These are phyloP conservation scores for Pediacus dermestoides DNA, from an alignment of 2,888 invertebrate species.

Conservation along the genomic window DNA sequence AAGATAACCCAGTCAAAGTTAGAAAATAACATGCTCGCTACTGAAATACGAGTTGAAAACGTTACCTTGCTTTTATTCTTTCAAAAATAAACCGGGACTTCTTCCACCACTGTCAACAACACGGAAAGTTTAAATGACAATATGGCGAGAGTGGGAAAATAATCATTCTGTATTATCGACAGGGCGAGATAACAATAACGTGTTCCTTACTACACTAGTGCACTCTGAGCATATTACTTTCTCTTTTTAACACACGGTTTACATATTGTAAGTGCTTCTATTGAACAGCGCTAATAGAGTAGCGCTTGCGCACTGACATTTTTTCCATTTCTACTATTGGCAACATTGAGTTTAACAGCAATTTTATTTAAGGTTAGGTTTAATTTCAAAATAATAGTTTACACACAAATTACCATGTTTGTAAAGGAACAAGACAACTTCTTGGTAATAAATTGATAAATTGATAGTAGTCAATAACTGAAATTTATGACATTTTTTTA, in stretches of 20 bases:
- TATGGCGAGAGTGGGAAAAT: no score
- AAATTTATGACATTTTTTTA: conserved; percentile 32
- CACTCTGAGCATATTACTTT: no score
- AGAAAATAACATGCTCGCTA: not conserved
- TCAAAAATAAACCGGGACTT: conserved; percentile 18
- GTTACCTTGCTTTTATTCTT: conserved; percentile 11
- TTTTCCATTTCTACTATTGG: no score
- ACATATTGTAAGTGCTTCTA: no score
- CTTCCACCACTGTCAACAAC: conserved; percentile 19
- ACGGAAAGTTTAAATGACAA: conserved; percentile 18
- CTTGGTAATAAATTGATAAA: conserved; percentile 27
- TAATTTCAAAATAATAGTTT: not conserved
- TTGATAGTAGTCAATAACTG: conserved; percentile 3
- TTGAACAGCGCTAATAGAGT: no score
- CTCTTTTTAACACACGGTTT: no score
- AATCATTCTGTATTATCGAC: no score
- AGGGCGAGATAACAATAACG: no score
- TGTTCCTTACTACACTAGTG: no score
- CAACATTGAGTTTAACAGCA: no score
- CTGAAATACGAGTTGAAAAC: conserved; percentile 2
- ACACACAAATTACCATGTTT: conserved; percentile 19
- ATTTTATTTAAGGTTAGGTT: not conserved
- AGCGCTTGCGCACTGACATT: no score
- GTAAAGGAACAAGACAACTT: conserved; percentile 36
- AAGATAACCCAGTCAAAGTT: conserved; percentile 12